These are phyloP conservation scores for Clavelina lepadiformis DNA, from an alignment of 23 tunicate species.

Conservation along the genomic window DNA sequence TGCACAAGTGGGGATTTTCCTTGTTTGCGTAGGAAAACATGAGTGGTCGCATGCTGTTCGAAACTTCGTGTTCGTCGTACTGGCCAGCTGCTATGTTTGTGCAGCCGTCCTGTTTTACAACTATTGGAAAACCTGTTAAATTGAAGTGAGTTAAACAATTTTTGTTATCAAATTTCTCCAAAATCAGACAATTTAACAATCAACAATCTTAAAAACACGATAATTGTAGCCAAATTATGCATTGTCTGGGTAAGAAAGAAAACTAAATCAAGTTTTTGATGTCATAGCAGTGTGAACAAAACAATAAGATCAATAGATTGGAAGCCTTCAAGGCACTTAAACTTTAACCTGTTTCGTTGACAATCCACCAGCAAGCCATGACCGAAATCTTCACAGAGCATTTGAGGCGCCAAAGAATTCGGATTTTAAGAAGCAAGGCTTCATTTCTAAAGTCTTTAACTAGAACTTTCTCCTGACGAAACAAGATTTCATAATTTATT, in stretches of 20 bases:
- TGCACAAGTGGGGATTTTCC: slow-evolving; percentile 69
- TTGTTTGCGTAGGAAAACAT: slow-evolving; percentile 79
- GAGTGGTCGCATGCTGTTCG: slow-evolving; percentile 79
- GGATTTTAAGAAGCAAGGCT: slow-evolving; percentile 69
- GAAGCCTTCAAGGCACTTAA: no score
- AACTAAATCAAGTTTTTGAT: no score
- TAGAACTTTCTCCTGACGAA: slow-evolving; percentile 79
- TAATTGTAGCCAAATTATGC: no score
- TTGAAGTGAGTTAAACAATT: no score
- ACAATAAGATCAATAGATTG: no score
- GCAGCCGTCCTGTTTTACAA: slow-evolving; percentile 76
- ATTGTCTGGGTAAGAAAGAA: no score
- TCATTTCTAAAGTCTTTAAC: slow-evolving; percentile 48
- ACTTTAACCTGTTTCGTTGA: slow-evolving; percentile 82
- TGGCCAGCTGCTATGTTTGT: slow-evolving; percentile 74
- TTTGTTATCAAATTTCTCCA: no score
- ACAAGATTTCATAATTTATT: no score
- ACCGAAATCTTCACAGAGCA: slow-evolving; percentile 77
- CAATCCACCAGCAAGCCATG: slow-evolving; percentile 97
- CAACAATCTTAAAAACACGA: no score
- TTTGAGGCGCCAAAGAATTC: slow-evolving; percentile 73
- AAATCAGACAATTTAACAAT: no score
- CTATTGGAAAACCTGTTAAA: slow-evolving; percentile 92
- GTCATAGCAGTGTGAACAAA: no score
- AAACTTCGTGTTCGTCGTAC: slow-evolving; percentile 80